A percentile compares a stretch with the other conserved stretches of the same genome.
Conservation (phyloP, 2,888 invertebrate species). For the Linnaemya tessellans region DNA sequence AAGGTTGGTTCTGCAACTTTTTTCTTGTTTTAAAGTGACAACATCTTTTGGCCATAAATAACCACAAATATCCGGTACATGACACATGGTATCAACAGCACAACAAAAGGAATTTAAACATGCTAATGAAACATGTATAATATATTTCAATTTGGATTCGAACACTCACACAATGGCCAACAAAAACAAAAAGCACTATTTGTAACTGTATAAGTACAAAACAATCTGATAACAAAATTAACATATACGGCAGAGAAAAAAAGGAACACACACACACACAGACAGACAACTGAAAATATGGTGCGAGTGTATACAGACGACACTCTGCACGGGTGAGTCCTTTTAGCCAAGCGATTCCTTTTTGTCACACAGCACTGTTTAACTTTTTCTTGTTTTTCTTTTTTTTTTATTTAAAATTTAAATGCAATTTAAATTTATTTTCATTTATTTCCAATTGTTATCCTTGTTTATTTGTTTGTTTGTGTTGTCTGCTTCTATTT, state of each 20-base stretch:
- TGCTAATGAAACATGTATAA: constrained; percentile 68
- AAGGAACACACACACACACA: constrained; percentile 13
- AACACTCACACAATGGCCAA: constrained; percentile 18
- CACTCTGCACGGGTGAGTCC: background rate
- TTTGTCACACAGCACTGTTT: constrained; percentile 23
- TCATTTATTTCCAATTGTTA: constrained; percentile 47
- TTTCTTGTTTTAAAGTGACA: constrained; percentile 63
- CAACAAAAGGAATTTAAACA: constrained; percentile 60
- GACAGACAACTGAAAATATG: background rate
- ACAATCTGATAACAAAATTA: constrained; percentile 66
- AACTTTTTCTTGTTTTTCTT: constrained; percentile 1
- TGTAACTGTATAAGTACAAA: constrained; percentile 10
- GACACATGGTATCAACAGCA: constrained; percentile 81
- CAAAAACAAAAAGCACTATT: background rate
- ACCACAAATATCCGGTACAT: constrained; percentile 81
- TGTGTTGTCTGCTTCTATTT: constrained; percentile 37
- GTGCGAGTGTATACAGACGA: background rate
- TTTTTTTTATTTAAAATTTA: constrained; percentile 56
- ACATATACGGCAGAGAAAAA: constrained; percentile 51
- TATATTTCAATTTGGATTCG: constrained; percentile 54
- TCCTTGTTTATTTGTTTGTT: constrained; percentile 22
- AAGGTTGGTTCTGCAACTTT: background rate
- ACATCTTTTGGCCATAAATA: constrained; percentile 77
- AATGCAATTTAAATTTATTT: constrained; percentile 71
- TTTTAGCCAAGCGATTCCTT: constrained; percentile 20